Base-by-base conservation (phyloP, 1,140 invertebrate species). In the Yoshiicerus persimilis region DNA sequence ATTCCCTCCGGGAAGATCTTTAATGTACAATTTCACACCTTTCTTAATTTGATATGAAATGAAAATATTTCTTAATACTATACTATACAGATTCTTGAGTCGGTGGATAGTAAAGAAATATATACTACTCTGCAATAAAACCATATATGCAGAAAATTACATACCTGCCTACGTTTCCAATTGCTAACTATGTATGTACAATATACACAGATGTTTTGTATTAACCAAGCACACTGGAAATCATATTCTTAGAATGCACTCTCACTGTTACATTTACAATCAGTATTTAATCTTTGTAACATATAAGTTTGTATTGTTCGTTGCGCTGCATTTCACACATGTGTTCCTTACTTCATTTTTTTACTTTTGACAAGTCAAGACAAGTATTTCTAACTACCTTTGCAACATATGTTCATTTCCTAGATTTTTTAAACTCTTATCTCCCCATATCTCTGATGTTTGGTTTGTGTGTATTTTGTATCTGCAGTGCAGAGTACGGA, bases 281-380 rank as follows among this genome's bases (percentile, higher is more conserved):
- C 32, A 75, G 25, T 32, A 75, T 34, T 3, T 38, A 32, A 80
- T 36, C 75, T 66, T 9, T 32, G 20, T 38, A 13, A n/a, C 38
- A 30, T 27, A 70, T 70, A 70, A n/a, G n/a, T n/a, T n/a, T n/a
- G n/a, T 30, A n/a, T 56, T 56, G 20, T 56, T 5, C 47, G n/a
- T 3, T 20, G 47, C n/a, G 47, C 16, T 10, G 23, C 64, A 70
- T 70, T 30, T 30, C 66, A 70, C 66, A 80, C 30, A 80, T 80
- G 75, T 80, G 75, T 80, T 80, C 75, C 75, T 80, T 34, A 80
- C 38, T 80, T 80, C 8, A 38, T 80, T 80, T 80, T 80, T 77
- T 80, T 80, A 23, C 32, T 80, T 80, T 80, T 80, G 75, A 80
- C 75, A 80, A 80, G 75, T 3, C 34, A 38, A 80, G 30, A 80